These are phyloP conservation scores for Corythornis cristatus DNA, from an alignment of 2,113 vertebrate genomes.

Conservation along the genomic window DNA sequence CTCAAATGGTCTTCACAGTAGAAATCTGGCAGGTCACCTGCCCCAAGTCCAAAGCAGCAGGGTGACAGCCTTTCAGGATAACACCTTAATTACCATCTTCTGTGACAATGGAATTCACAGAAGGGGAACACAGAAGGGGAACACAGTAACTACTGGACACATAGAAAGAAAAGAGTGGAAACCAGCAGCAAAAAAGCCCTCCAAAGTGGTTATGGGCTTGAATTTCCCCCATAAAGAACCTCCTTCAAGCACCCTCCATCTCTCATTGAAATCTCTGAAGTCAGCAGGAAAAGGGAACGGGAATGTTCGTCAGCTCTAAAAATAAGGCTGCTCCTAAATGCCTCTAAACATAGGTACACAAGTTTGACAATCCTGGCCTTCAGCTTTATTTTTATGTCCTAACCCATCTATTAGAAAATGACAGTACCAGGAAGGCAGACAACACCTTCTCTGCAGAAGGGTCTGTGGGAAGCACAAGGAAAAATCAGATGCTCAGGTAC, in stretches of 20 bases:
- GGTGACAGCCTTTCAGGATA: background rate
- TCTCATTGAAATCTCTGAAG: constrained; percentile 57
- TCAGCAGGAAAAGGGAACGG: background rate
- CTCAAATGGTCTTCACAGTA: background rate
- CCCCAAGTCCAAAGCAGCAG: background rate
- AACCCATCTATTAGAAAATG: constrained; percentile 24
- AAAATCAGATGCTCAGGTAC: background rate
- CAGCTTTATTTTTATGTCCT: constrained; percentile 14
- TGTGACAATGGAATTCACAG: background rate
- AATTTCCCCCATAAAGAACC: background rate
- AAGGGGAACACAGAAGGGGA: background rate
- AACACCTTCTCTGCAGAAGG: background rate
- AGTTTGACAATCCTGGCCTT: constrained; percentile 26
- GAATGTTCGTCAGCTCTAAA: background rate
- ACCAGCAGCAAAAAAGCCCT: background rate
- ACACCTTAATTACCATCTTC: background rate
- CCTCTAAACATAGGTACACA: background rate
- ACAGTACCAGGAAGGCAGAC: background rate
- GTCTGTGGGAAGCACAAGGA: background rate
- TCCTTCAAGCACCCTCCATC: constrained; percentile 27
- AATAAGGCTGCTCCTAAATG: constrained; percentile 22
- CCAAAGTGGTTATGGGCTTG: background rate
- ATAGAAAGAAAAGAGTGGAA: background rate
- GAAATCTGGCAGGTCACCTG: background rate
- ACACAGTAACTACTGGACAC: fast-evolving